These are phyloP conservation scores for Drosophila tani DNA, from an alignment of 1,140 invertebrate genomes.

Conservation along the genomic window DNA sequence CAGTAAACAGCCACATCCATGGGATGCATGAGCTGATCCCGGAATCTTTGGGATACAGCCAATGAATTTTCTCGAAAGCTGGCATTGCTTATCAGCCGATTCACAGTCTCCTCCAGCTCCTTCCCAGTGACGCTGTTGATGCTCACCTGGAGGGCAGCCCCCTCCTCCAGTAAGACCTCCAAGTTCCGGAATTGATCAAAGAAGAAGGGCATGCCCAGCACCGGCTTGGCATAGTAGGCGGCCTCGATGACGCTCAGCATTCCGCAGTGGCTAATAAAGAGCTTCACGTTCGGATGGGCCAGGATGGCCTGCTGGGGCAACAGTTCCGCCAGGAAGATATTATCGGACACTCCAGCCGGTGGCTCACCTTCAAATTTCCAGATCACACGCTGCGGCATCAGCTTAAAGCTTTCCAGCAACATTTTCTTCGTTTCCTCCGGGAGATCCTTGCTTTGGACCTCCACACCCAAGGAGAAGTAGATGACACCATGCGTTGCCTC, in stretches of 20 bases:
- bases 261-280: constrained; percentile 90
- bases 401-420: constrained; percentile 86
- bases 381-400: constrained; percentile 87
- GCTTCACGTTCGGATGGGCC: constrained; percentile 89
- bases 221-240: constrained; percentile 88
- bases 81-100: constrained; percentile 47
- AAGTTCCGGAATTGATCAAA: constrained; percentile 88
- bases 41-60: constrained; percentile 86
- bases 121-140: constrained; percentile 33
- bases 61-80: constrained; percentile 83
- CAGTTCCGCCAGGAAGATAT: constrained; percentile 88
- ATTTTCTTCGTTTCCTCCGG: constrained; percentile 85
- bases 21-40: constrained; percentile 87
- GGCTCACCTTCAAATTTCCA: constrained; percentile 89
- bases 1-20: constrained; percentile 89
- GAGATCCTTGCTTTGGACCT: constrained; percentile 86
- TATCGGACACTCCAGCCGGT: constrained; percentile 85
- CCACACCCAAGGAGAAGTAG: constrained; percentile 88
- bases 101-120: constrained; percentile 30
- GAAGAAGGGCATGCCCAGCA: constrained; percentile 89
- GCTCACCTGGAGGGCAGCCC: constrained; percentile 78
- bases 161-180: constrained; percentile 81
- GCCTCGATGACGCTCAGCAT: constrained; percentile 89
- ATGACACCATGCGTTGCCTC: constrained; percentile 86
- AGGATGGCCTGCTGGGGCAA: constrained; percentile 90